phyloP scores from a whole-genome alignment of 2,113 vertebrate species.

The Pycnonotus jocosus region DNA sequence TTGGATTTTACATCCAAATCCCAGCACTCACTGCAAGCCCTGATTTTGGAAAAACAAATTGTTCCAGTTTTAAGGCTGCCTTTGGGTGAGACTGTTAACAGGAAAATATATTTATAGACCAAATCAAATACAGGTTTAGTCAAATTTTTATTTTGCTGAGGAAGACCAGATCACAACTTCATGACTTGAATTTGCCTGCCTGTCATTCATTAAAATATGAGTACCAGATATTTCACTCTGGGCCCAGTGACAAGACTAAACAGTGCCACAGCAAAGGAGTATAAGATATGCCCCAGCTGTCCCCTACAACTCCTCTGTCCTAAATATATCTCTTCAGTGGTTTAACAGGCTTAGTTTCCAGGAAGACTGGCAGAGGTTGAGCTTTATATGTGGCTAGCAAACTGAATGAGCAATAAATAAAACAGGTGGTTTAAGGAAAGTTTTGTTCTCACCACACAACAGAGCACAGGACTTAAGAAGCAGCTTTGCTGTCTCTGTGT shows the following conservation, averaged over 20 bases:
- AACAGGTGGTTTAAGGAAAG: background rate
- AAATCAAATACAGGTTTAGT: background rate
- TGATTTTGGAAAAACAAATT: background rate
- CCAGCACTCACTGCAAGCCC: background rate
- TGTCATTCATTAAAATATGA: slow-evolving; percentile 9
- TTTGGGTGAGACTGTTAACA: background rate
- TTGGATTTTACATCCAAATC: slow-evolving; percentile 17
- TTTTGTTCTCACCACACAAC: background rate
- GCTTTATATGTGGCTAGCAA: background rate
- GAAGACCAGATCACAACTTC: background rate
- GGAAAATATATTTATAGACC: background rate
- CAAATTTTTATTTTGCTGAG: background rate
- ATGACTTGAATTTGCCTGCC: background rate
- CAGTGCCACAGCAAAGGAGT: background rate
- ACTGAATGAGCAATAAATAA: slow-evolving; percentile 13
- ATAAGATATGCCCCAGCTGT: slow-evolving; percentile 21
- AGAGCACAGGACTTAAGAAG: background rate
- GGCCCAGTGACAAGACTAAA: background rate
- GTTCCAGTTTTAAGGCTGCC: background rate
- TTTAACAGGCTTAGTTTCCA: slow-evolving; percentile 31
- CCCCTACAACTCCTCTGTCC: background rate
- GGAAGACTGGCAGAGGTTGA: slow-evolving; percentile 28
- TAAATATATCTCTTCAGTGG: slow-evolving; percentile 40
- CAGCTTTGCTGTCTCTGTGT: background rate
- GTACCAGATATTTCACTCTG: background rate